A percentile compares a stretch with the other conserved stretches of the same genome.
Evolutionary conservation across 2,113 vertebrate species (phyloP).

Genomic region (Thinocorus orbignyianus): DNA sequence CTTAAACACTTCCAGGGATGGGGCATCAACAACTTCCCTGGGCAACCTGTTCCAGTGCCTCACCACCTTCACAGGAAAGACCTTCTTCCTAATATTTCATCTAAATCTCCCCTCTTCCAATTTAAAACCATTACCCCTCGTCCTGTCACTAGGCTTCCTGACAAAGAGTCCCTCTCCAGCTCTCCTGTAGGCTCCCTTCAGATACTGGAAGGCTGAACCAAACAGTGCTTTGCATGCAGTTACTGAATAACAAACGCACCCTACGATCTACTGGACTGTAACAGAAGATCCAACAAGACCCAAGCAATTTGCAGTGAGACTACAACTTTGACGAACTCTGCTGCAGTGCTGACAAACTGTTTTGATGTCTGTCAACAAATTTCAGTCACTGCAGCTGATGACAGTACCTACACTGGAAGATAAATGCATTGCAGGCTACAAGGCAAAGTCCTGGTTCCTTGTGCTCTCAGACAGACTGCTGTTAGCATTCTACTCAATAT

Average conservation of each 20-base stretch:
- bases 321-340: not conserved
- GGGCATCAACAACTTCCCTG: too few species aligned
- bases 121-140: too few species aligned
- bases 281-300: not conserved
- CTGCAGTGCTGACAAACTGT: not conserved
- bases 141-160: too few species aligned
- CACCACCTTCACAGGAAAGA: too few species aligned
- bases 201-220: too few species aligned
- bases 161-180: too few species aligned
- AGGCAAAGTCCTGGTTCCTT: not conserved
- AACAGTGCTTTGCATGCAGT: not conserved
- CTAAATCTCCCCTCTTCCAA: too few species aligned
- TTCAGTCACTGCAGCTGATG: not conserved
- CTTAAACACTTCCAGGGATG: too few species aligned
- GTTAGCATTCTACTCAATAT: not conserved
- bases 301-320: not conserved
- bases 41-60: too few species aligned
- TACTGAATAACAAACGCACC: not conserved
- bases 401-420: not conserved
- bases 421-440: not conserved
- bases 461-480: not conserved
- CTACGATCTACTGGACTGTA: accelerated
- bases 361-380: not conserved
- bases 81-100: too few species aligned
- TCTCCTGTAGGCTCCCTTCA: too few species aligned